These are phyloP conservation scores for Raphicerus campestris DNA, from an alignment of 2,113 vertebrate genomes.

Conservation along the genomic window DNA sequence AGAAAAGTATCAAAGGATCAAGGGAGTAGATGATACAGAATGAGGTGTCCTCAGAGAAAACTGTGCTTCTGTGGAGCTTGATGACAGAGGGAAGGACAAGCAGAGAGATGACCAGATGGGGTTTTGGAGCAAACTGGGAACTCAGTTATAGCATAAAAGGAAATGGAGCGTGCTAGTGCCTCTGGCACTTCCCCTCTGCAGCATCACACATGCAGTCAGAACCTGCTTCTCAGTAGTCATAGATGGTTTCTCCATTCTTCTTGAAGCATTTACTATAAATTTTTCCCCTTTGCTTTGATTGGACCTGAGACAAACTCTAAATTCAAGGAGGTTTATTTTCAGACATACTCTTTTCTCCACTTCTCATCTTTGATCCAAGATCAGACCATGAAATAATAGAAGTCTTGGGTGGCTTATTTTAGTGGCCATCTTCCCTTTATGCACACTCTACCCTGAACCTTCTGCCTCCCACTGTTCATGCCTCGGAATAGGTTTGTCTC, in stretches of 20 bases:
- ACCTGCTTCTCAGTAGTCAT: background rate
- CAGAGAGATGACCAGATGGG: background rate
- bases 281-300: background rate
- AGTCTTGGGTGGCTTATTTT: background rate
- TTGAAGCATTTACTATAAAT: background rate
- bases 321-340: background rate
- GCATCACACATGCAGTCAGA: fast-evolving
- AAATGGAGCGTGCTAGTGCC: background rate
- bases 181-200: background rate
- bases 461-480: background rate
- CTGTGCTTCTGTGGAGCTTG: background rate
- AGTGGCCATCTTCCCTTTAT: background rate
- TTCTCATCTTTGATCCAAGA: background rate
- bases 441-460: background rate
- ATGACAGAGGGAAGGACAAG: background rate
- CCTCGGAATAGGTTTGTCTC: background rate
- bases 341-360: background rate
- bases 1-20: background rate
- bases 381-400: background rate
- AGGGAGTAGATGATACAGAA: background rate
- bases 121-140: background rate
- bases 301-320: background rate
- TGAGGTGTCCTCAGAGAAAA: background rate
- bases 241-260: background rate
- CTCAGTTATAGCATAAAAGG: background rate